Percentiles rank a stretch among this genome's conserved stretches.
These are phyloP conservation scores for Nothura maculosa DNA, from an alignment of 2,797 vertebrate genomes.

Conservation along the genomic window DNA sequence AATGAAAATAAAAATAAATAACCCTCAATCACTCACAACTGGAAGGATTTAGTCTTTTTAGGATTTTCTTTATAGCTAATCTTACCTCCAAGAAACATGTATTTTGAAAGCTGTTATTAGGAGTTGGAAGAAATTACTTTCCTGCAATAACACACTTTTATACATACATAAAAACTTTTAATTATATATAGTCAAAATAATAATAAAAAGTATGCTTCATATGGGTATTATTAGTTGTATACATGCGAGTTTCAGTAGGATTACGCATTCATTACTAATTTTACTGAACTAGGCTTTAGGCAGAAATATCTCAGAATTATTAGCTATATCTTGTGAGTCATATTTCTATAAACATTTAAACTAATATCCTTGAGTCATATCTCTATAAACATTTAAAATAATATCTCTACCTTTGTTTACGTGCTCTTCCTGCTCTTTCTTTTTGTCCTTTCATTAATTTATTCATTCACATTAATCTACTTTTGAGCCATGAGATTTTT, in stretches of 20 bases:
- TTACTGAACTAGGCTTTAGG: background rate
- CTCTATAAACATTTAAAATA: constrained; percentile 26
- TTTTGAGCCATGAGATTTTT: background rate
- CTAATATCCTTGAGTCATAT: background rate
- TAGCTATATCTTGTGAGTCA: background rate
- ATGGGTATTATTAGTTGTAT: background rate
- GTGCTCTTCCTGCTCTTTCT: background rate
- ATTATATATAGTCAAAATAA: background rate
- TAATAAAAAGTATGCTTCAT: background rate
- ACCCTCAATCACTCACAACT: background rate
- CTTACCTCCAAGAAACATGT: background rate
- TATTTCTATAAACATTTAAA: constrained; percentile 21
- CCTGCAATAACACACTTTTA: background rate
- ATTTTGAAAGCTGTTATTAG: background rate
- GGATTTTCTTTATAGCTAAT: background rate
- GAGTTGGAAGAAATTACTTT: background rate
- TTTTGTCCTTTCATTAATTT: background rate
- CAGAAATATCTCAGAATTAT: background rate
- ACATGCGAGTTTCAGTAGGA: background rate
- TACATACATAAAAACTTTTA: background rate
- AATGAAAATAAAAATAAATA: background rate
- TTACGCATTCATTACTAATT: constrained; percentile 3
- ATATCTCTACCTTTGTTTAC: background rate
- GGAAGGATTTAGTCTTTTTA: background rate
- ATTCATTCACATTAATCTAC: background rate